A percentile compares a stretch with the other conserved stretches of the same genome.
phyloP scores from a whole-genome alignment of 2,797 vertebrate genomes.

The Leptodactylus fallax region DNA sequence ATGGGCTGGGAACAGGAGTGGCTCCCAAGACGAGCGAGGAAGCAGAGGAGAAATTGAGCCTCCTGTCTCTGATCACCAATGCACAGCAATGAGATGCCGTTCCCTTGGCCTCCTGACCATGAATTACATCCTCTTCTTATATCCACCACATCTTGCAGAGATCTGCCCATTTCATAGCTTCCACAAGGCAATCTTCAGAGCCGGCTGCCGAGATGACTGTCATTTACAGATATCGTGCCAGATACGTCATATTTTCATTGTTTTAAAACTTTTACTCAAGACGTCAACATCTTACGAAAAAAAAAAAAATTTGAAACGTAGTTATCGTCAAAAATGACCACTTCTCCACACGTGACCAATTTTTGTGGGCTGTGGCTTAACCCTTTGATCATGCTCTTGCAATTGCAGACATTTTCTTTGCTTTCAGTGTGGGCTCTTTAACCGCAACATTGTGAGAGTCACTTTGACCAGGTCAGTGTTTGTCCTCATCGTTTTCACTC shows the following conservation, averaged over 20 bases:
- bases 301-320: not conserved
- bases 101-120: not conserved
- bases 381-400: not conserved
- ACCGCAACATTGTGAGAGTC: not conserved
- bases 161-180: slow-evolving; percentile 16
- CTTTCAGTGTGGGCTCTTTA: not conserved
- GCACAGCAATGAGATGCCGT: slow-evolving; percentile 76
- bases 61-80: slow-evolving; percentile 86
- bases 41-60: slow-evolving; percentile 82
- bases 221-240: slow-evolving; percentile 19
- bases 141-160: not conserved
- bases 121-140: not conserved
- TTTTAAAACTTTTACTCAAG: slow-evolving; percentile 56
- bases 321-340: not conserved
- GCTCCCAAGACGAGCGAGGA: slow-evolving; percentile 92
- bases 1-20: slow-evolving; percentile 94
- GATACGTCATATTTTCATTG: slow-evolving; percentile 30
- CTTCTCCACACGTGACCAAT: not conserved
- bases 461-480: slow-evolving; percentile 24
- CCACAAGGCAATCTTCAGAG: slow-evolving; percentile 4
- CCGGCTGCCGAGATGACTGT: not conserved
- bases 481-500: slow-evolving; percentile 12
- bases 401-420: slow-evolving; percentile 24
- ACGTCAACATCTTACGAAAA: slow-evolving; percentile 25
- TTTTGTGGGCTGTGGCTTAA: not conserved